Evolutionary conservation across 1,140 invertebrate species (phyloP).

Genomic region (Antheraea pernyi): DNA sequence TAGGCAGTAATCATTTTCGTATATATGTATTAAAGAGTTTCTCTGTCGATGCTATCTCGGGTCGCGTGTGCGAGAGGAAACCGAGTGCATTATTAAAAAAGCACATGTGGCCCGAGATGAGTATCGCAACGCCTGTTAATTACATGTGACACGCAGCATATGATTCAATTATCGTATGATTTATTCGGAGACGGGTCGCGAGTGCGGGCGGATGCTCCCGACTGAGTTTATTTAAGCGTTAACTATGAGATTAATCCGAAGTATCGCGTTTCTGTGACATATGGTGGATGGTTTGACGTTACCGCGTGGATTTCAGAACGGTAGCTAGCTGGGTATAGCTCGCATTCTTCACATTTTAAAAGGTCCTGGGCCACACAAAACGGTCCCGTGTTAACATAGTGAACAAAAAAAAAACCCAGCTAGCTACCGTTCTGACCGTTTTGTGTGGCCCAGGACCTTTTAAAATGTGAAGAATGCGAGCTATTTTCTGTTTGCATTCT

Average conservation of each 20-base stretch:
- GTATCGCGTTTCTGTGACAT: conserved; percentile 57
- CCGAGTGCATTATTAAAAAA: conserved; percentile 74
- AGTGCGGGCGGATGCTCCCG: neutral
- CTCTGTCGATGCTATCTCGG: conserved; percentile 68
- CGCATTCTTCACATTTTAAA: neutral
- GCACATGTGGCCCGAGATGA: conserved; percentile 72
- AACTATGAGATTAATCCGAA: conserved; percentile 57
- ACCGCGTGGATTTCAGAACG: conserved; percentile 42
- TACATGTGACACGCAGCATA: conserved; percentile 77
- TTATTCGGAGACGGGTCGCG: conserved; percentile 60
- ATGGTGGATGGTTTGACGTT: conserved; percentile 36
- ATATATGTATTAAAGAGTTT: conserved; percentile 67
- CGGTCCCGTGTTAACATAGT: conserved; percentile 54
- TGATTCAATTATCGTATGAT: conserved; percentile 79
- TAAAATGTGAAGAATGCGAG: neutral
- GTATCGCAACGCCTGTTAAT: conserved; percentile 76
- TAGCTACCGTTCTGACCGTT: conserved; percentile 60
- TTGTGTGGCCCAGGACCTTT: conserved; percentile 46
- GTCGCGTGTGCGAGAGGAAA: conserved; percentile 69
- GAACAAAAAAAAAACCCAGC: conserved; percentile 37
- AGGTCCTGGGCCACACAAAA: conserved; percentile 49
- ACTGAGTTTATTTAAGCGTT: conserved; percentile 46
- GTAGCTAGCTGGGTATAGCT: conserved; percentile 30
- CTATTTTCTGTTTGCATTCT: no score
- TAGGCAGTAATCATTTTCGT: conserved; percentile 56